Evolutionary conservation across 1,140 invertebrate genomes (phyloP), one percentile per base, ranked within the genome.

Genomic region (Drosophila grimshawi): DNA sequence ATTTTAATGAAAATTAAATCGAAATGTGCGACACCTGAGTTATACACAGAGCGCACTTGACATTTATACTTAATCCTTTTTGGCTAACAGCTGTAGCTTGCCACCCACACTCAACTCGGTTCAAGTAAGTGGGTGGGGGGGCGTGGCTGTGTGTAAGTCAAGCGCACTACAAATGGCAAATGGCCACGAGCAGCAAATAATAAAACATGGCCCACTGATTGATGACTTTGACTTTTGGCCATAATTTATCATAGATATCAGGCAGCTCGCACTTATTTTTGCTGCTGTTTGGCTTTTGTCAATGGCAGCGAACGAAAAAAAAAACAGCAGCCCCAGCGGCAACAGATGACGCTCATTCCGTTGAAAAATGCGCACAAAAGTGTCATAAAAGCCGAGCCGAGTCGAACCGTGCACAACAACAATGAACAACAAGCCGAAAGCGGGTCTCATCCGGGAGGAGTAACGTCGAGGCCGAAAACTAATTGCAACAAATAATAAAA

Each of bases 1-100:
- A 89, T 89, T 89, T 89, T 85, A 89, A 89, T 89, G 80, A 89
- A 89, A 89, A 89, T 89, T 89, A 89, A 89, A 90, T 90, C 86
- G 85, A 90, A 89, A 89, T 89, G 85, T 89, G 74, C 76, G 85
- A 86, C 83, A 86, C 83, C 83, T 76, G 76, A 71, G 72, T 4
- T 37, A 41, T 52, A 63, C 57, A 69, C 39, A n/a, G 39, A 43
- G 80, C 83, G 73, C 71, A 80, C 74, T 81, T 78, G 73, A 63
- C 76, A 83, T 80, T 82, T 86, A 80, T 78, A 67, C 80, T 83
- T 88, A 83, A 86, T 83, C 83, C 83, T 82, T 86, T 69, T 48
- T 46, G 46, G 39, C 55, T 63, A 49, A 48, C 75, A 73, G 68
- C 43, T 72, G 68, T 55, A 55, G 19, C 2, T n/a, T 3, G 11